Conservation (phyloP, 2,888 invertebrate species). For the Mythimna impura region DNA sequence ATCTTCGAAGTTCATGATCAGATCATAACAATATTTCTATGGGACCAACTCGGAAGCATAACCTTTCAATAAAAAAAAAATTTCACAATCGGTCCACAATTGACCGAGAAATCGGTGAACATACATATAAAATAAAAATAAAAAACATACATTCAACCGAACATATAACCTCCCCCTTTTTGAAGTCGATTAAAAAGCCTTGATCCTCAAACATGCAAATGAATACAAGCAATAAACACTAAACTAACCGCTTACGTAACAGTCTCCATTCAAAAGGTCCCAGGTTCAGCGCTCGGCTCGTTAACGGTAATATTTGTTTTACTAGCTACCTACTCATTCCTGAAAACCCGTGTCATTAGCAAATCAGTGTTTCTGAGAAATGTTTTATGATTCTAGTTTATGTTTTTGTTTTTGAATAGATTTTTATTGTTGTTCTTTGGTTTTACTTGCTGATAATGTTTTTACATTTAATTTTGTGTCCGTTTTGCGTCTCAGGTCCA, state of each 20-base stretch:
- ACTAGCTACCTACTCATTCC: conserved; percentile 33
- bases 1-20: no score
- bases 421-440: neutral
- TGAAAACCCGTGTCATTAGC: conserved; percentile 39
- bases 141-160: no score
- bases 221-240: conserved; percentile 9
- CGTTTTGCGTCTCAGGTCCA: no score
- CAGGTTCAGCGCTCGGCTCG: conserved; percentile 49
- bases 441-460: neutral
- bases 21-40: no score
- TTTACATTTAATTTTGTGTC: neutral
- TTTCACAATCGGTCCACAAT: no score
- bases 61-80: no score
- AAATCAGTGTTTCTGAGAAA: conserved; percentile 51
- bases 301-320: conserved; percentile 51
- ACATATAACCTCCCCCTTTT: no score
- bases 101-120: no score
- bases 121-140: no score
- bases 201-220: conserved; percentile 12
- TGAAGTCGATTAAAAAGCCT: no score
- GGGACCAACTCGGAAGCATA: no score
- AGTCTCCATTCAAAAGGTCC: conserved; percentile 49
- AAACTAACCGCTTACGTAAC: conserved; percentile 34
- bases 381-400: conserved; percentile 10
- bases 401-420: conserved; percentile 2